Evolutionary conservation across 1,140 invertebrate genomes (phyloP).

Genomic region (Phymastichus coffea): DNA sequence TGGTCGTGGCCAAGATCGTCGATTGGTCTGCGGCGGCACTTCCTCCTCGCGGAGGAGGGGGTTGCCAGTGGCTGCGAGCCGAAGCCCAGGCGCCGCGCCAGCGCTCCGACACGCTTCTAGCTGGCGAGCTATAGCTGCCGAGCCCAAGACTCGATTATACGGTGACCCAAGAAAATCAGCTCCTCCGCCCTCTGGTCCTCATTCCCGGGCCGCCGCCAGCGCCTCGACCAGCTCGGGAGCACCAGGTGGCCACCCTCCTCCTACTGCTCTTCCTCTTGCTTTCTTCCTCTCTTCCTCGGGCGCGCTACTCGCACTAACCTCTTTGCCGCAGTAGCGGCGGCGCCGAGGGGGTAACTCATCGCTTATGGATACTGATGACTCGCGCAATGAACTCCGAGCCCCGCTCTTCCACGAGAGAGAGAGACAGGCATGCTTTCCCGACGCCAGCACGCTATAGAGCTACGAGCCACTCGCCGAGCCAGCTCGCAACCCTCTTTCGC

Average conservation of each 20-base stretch:
- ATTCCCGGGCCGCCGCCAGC: constrained; percentile 44
- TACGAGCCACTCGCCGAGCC: no score
- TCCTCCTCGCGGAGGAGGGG: constrained; percentile 1
- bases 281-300: constrained; percentile 10
- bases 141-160: constrained; percentile 53
- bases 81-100: no score
- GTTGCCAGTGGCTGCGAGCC: constrained; percentile 14
- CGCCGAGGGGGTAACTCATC: constrained; percentile 52
- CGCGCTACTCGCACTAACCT: constrained; percentile 10
- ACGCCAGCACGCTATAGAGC: no score
- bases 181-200: no score
- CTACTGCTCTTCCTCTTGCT: no score
- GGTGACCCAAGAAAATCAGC: constrained; percentile 60
- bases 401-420: constrained; percentile 17
- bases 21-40: constrained; percentile 43
- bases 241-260: constrained; percentile 47
- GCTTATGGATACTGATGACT: constrained; percentile 60
- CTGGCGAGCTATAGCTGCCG: no score
- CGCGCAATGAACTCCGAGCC: constrained; percentile 56
- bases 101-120: no score
- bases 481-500: constrained; percentile 29
- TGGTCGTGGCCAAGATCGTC: constrained; percentile 29
- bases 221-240: constrained; percentile 33
- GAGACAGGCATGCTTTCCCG: background rate
- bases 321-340: constrained; percentile 27